Percentiles rank a stretch among this genome's conserved stretches.
These are phyloP conservation scores for Ricordea florida DNA, from an alignment of 92 coral and sea anemone genomes.

Conservation along the genomic window DNA sequence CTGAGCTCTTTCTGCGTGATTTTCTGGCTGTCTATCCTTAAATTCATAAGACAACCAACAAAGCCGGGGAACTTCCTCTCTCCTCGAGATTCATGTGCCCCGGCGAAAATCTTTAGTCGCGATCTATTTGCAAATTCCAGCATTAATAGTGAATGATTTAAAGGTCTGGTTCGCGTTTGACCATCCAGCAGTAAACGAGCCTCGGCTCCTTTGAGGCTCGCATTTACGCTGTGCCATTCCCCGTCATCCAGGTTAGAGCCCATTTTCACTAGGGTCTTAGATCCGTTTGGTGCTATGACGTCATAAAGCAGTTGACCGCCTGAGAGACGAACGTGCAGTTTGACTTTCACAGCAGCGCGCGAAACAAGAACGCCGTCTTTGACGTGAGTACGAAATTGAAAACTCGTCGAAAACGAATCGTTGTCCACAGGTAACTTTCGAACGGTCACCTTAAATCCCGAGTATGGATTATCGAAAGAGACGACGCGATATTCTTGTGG, in stretches of 20 bases:
- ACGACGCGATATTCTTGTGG: conserved; percentile 65
- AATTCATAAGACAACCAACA: conserved; percentile 83
- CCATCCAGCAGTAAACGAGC: conserved; percentile 57
- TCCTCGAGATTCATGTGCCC: conserved; percentile 43
- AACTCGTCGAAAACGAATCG: conserved; percentile 73
- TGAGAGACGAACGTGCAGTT: conserved; percentile 60
- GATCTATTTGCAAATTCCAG: conserved; percentile 72
- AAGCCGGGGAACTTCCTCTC: conserved; percentile 55
- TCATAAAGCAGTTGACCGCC: conserved; percentile 70
- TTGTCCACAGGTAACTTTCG: conserved; percentile 66
- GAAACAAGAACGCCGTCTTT: conserved; percentile 75
- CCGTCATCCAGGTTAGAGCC: conserved; percentile 88
- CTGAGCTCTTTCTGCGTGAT: conserved; percentile 38
- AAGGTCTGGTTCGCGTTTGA: conserved; percentile 4
- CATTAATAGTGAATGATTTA: conserved; percentile 55
- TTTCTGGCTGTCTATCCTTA: conserved; percentile 70
- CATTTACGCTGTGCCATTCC: conserved; percentile 89
- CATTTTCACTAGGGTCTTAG: conserved; percentile 47
- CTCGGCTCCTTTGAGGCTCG: conserved; percentile 31
- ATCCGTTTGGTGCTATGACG: conserved; percentile 55
- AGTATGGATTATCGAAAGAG: conserved; percentile 56
- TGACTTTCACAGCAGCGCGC: conserved; percentile 66
- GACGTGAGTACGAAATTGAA: conserved; percentile 83
- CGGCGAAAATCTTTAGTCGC: conserved; percentile 68
- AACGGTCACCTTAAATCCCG: conserved; percentile 61